Conservation (phyloP, 1,140 invertebrate genomes). For the Philotrypesis tridentata region DNA sequence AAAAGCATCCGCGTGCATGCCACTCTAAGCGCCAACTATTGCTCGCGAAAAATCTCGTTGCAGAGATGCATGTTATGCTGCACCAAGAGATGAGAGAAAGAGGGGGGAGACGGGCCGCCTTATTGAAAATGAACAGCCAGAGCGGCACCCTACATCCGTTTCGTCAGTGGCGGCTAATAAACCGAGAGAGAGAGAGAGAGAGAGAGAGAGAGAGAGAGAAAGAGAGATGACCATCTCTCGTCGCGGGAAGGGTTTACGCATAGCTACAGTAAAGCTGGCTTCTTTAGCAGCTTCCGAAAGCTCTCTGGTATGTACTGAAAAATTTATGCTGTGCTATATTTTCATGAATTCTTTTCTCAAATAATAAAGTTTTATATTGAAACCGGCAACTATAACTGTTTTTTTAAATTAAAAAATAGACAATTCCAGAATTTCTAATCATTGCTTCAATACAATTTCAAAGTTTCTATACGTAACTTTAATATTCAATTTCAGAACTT, state of each 20-base stretch:
- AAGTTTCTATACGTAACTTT: neutral
- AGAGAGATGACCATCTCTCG: too few species aligned
- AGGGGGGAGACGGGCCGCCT: neutral
- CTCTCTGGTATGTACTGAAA: too few species aligned
- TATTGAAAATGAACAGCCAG: conserved; percentile 46
- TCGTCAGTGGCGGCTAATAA: conserved; percentile 18
- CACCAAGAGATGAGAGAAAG: neutral
- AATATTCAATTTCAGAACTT: neutral
- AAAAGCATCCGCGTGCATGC: neutral
- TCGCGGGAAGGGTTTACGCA: too few species aligned
- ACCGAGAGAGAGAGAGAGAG: conserved; percentile 6
- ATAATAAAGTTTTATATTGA: too few species aligned
- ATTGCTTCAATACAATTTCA: neutral
- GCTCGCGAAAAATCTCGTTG: neutral
- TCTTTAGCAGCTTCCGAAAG: too few species aligned
- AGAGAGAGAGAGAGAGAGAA: conserved; percentile 29
- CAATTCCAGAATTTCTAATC: too few species aligned
- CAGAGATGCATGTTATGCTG: neutral
- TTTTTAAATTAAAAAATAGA: too few species aligned
- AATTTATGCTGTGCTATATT: too few species aligned
- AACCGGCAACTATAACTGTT: too few species aligned
- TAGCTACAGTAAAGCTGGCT: too few species aligned
- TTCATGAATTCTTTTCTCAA: too few species aligned
- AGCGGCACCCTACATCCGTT: conserved; percentile 48
- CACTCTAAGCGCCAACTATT: neutral